Evolutionary conservation across 2,113 vertebrate genomes (phyloP), one percentile per base, ranked within the genome.

Genomic region (Meleagris gallopavo): DNA sequence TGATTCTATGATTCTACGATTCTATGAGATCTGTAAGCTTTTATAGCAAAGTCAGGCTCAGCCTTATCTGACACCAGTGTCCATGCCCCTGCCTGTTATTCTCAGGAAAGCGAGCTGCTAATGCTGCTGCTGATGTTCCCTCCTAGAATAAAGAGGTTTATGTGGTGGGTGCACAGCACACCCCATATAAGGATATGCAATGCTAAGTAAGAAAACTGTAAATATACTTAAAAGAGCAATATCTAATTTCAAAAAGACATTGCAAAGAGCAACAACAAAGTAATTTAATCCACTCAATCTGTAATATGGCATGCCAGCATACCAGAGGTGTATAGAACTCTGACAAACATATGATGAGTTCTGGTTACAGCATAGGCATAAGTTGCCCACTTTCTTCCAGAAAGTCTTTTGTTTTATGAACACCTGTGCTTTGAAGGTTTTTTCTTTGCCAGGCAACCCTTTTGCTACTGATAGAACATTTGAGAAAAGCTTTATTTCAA

Each of bases 401-500:
- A 93, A 86, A 76, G 32, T 36, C 48, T 65, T 85, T 91, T 2
- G 0, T 88, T 86, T 87, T 64, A 54, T 36, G 48, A 85, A 70
- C 2, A 19, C 32, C 34, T 90, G 58, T 72, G 84, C 87, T 94
- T 90, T 92, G 89, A 95, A 92, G 91, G 91, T 70, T 19, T 93
- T 77, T 83, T 83, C 79, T 83, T 77, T 80, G 90, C 71, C 85
- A 93, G 88, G 75, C 72, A 89, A 93, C 60, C 85, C 75, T 85
- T 88, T 85, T 25, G 54, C 32, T 89, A 45, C 24, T 70, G 85
- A 82, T 88, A 94, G 74, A 95, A 79, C 83, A 83, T 85, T 32
- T 46, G 66, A 78, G 75, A 88, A 94, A 94, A 88, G 67, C 82
- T 80, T 95, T 83, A 83, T 80, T 95, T 79, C 89, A 82, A 74